phyloP scores from a whole-genome alignment of 2,113 vertebrate species.

The Pelmatolapia mariae region DNA sequence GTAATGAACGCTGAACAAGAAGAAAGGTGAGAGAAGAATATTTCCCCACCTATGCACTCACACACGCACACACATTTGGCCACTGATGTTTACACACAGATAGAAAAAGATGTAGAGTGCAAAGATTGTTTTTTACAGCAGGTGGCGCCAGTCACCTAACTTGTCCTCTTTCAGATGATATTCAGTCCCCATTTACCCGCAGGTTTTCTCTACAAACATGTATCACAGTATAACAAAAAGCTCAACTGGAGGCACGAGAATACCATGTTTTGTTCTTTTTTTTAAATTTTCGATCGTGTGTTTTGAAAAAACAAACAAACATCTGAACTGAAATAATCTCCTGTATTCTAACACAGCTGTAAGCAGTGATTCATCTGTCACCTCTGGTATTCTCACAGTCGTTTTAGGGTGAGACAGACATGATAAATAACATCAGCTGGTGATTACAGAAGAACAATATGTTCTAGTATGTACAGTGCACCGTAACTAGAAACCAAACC shows the following conservation, averaged over 20 bases:
- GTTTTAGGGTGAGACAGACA: background rate
- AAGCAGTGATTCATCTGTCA: background rate
- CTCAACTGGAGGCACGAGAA: background rate
- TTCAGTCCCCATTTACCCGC: background rate
- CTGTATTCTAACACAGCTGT: background rate
- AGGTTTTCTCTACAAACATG: background rate
- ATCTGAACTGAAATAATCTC: background rate
- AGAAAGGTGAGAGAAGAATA: background rate
- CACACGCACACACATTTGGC: background rate
- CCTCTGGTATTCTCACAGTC: background rate
- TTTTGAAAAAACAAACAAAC: background rate
- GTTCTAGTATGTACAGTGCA: background rate
- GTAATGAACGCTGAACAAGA: background rate
- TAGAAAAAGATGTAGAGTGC: background rate
- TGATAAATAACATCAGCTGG: background rate
- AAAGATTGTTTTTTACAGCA: conserved; percentile 14
- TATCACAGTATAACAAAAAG: background rate
- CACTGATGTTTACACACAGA: background rate
- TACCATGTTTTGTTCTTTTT: background rate
- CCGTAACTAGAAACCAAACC: background rate
- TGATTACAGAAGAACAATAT: background rate
- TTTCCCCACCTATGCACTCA: background rate
- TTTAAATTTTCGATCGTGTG: accelerated
- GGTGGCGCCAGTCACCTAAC: conserved; percentile 29
- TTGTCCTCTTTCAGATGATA: background rate